A percentile compares a stretch with the other conserved stretches of the same genome.
phyloP scores from a whole-genome alignment of 2,888 invertebrate genomes.

The Syrphus vitripennis region DNA sequence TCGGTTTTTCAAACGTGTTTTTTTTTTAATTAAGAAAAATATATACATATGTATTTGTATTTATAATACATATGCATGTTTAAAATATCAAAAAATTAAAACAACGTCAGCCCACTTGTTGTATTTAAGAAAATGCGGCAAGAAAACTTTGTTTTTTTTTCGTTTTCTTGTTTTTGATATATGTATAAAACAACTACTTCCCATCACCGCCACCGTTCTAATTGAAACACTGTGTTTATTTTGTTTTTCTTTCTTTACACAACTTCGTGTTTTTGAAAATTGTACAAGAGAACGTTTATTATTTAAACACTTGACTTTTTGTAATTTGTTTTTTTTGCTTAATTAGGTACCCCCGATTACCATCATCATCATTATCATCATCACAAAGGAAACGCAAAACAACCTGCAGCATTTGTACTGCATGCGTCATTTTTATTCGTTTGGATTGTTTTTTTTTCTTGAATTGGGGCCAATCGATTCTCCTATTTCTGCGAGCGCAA shows the following conservation, averaged over 20 bases:
- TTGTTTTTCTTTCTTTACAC: neutral
- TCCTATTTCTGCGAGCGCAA: slow-evolving; percentile 29
- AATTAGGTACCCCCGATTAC: slow-evolving; percentile 35
- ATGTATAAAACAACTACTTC: neutral
- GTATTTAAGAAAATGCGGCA: slow-evolving; percentile 35
- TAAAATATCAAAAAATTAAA: neutral
- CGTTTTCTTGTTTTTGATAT: neutral
- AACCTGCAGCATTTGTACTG: slow-evolving; percentile 40
- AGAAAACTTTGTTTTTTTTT: neutral
- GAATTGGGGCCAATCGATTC: slow-evolving; percentile 69
- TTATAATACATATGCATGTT: neutral
- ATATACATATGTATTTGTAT: neutral
- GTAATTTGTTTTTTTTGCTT: slow-evolving; percentile 23
- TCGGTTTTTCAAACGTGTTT: slow-evolving; percentile 38
- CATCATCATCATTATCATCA: neutral
- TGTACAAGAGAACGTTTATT: neutral
- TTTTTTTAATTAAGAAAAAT: slow-evolving; percentile 54
- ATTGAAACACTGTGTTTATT: neutral
- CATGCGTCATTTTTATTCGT: slow-evolving; percentile 62
- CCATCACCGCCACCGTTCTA: neutral
- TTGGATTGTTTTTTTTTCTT: slow-evolving; percentile 27
- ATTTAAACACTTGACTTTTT: slow-evolving; percentile 19
- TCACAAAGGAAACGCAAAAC: slow-evolving; percentile 42
- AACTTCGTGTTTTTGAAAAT: slow-evolving; percentile 31
- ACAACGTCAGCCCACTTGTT: slow-evolving; percentile 68